These are phyloP conservation scores for Trissolcus basalis DNA, from an alignment of 1,140 invertebrate genomes.

Conservation along the genomic window DNA sequence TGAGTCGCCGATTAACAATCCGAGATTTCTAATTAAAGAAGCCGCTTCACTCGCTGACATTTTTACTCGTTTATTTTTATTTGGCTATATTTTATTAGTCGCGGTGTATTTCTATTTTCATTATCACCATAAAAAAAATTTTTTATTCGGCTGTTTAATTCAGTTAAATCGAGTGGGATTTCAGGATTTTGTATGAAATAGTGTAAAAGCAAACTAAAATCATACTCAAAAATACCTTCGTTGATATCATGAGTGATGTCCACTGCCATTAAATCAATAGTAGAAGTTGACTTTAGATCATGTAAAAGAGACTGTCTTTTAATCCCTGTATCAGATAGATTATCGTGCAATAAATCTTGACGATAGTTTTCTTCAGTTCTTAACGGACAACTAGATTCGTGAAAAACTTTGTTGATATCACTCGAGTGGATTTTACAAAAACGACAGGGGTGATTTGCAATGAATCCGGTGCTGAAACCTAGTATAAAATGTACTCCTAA, in stretches of 20 bases:
- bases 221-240: slow-evolving; percentile 12
- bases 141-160: slow-evolving; percentile 2
- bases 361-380: slow-evolving; percentile 17
- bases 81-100: slow-evolving; percentile 1
- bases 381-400: slow-evolving; percentile 2
- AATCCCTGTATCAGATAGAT: background rate
- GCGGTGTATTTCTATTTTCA: slow-evolving; percentile 10
- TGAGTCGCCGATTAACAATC: slow-evolving; percentile 36
- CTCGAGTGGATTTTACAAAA: slow-evolving; percentile 23
- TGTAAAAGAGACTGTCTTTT: slow-evolving; percentile 2
- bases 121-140: slow-evolving; percentile 13
- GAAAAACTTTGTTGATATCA: slow-evolving; percentile 16
- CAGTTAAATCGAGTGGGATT: background rate
- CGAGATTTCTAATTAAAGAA: slow-evolving; percentile 34
- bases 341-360: slow-evolving; percentile 3
- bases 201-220: slow-evolving; percentile 10
- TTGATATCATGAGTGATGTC: slow-evolving; percentile 14
- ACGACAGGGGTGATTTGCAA: slow-evolving; percentile 25
- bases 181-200: slow-evolving; percentile 2
- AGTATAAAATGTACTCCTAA: slow-evolving; percentile 30
- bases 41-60: slow-evolving; percentile 37
- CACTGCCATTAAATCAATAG: background rate
- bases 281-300: slow-evolving; percentile 1
- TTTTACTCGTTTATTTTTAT: slow-evolving; percentile 16
- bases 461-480: slow-evolving; percentile 34